These are phyloP conservation scores for Scaptomyza hsui DNA, from an alignment of 1,140 invertebrate species.

Conservation along the genomic window DNA sequence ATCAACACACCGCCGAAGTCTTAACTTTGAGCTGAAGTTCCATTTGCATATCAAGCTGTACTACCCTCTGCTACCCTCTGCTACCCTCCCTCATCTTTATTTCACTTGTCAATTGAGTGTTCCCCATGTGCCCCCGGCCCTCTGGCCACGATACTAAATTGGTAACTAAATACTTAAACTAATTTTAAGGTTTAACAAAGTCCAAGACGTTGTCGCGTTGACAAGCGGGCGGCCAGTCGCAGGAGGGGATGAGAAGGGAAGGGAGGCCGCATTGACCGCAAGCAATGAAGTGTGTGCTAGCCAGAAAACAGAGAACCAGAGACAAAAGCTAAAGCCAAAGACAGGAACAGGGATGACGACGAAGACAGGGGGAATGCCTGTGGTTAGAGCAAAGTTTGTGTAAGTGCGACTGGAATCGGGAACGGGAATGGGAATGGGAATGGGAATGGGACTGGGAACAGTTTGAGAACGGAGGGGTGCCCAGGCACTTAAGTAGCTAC, in stretches of 20 bases:
- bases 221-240: slow-evolving; percentile 22
- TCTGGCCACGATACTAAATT: slow-evolving; percentile 56
- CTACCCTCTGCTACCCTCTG: background rate
- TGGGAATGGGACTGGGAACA: background rate
- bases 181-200: slow-evolving; percentile 82
- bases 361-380: slow-evolving; percentile 43
- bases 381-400: slow-evolving; percentile 37
- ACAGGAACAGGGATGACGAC: slow-evolving; percentile 1
- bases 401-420: background rate
- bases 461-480: background rate
- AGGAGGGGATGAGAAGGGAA: background rate
- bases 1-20: slow-evolving; percentile 15
- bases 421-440: background rate
- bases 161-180: slow-evolving; percentile 83
- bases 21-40: slow-evolving; percentile 6
- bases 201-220: slow-evolving; percentile 65
- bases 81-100: slow-evolving; percentile 28
- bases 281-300: slow-evolving; percentile 61
- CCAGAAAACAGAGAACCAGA: slow-evolving; percentile 9
- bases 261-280: slow-evolving; percentile 62
- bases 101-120: slow-evolving; percentile 42
- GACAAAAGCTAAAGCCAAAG: slow-evolving; percentile 18
- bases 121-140: background rate
- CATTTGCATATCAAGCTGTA: slow-evolving; percentile 18
- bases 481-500: slow-evolving; percentile 64